Evolutionary conservation across 2,888 invertebrate species (phyloP), one percentile per base, ranked within the genome.

Genomic region (Camponotus fellah): DNA sequence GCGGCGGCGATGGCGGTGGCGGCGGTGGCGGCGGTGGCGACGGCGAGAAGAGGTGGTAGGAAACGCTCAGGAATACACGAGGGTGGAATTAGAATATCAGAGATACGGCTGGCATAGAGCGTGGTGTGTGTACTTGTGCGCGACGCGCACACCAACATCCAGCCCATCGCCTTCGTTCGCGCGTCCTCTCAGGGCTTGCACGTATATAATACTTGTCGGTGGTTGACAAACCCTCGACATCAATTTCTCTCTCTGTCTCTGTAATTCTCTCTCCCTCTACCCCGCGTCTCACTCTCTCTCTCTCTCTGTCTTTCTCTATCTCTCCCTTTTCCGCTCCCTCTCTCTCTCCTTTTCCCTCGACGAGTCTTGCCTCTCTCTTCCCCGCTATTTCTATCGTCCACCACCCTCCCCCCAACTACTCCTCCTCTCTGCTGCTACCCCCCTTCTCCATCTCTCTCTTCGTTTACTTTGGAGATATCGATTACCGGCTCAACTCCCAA

Each of bases 401-500:
- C 64, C 77, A 53, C 77, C 80, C 58, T 40, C 69, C 88, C 79
- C 68, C 69, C 88, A 69, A 81, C 75, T 77, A 76, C 68, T 81
- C 62, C 82, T 83, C 65, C 74, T 26, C 26, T 26, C 26, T 76
- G 84, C 85, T 80, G 84, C 60, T 74, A 66, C 81, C 77, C 87
- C 49, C 84, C 87, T 83, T 79, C 87, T 82, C 88, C 87, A 87
- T 88, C 92, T 91, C 93, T 91, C 93, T 91, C 93, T 92, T 92
- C 93, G 94, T 94, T 94, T 94, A 94, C 94, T 94, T 94, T 94
- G 93, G 94, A 93, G 94, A 94, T 94, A 94, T 94, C 94, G 94
- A 94, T 94, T 94, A 94, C 94, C 92, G 92, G 92, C 94, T 94
- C 92, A 94, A 92, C 94, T 93, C 92, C 92, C 93, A 91, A 90